phyloP scores from a whole-genome alignment of 1,140 invertebrate species.

The Octopus sinensis region DNA sequence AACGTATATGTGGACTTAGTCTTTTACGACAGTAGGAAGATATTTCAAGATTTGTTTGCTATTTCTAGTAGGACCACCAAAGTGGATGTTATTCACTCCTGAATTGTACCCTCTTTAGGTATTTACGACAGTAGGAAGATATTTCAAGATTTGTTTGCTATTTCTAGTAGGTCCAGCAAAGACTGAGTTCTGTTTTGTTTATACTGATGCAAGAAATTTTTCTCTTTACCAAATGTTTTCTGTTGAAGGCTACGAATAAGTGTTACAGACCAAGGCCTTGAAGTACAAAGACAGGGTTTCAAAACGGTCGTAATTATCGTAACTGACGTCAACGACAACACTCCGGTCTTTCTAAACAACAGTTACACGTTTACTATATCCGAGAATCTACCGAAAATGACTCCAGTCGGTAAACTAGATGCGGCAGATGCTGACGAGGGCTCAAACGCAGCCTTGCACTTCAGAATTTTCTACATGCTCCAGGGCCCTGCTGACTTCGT shows the following conservation, averaged over 20 bases:
- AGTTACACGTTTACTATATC: slow-evolving; percentile 81
- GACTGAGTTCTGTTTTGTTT: not conserved
- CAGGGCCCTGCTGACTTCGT: slow-evolving; percentile 79
- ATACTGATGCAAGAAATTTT: slow-evolving; percentile 38
- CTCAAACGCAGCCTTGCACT: slow-evolving; percentile 86
- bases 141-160: too few species aligned
- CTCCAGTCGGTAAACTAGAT: slow-evolving; percentile 31
- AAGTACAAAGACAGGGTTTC: too few species aligned
- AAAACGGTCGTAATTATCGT: slow-evolving; percentile 54
- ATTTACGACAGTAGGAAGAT: too few species aligned
- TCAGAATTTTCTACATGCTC: slow-evolving; percentile 64
- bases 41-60: too few species aligned
- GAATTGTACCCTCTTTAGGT: too few species aligned
- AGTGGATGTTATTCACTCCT: too few species aligned
- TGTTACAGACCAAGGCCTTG: too few species aligned
- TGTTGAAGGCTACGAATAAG: not conserved
- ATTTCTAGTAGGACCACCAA: too few species aligned
- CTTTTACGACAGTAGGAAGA: too few species aligned
- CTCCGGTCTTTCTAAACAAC: slow-evolving; percentile 75
- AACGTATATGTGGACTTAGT: too few species aligned
- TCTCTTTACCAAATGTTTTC: slow-evolving; percentile 21
- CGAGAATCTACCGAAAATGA: slow-evolving; percentile 66
- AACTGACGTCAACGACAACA: slow-evolving; percentile 77
- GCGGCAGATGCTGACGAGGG: slow-evolving; percentile 47
- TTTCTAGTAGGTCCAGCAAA: too few species aligned